Evolutionary conservation across 2,888 invertebrate species (phyloP).

Genomic region (Patella pellucida): DNA sequence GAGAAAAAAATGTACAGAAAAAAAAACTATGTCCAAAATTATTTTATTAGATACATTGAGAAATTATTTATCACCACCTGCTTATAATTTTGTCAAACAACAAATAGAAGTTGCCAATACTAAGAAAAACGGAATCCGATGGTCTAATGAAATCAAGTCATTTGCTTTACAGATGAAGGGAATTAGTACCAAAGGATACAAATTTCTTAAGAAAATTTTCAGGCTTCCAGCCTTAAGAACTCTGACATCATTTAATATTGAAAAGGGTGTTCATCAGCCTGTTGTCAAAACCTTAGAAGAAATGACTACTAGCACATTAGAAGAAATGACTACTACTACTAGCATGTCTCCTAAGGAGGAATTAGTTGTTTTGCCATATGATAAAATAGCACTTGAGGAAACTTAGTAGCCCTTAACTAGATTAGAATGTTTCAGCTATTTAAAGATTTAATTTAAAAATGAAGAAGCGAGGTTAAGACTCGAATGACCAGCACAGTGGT

Average conservation of each 20-base stretch:
- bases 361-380: not conserved
- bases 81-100: not conserved
- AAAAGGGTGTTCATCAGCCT: not conserved
- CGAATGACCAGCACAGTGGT: no score
- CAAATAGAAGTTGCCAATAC: not conserved
- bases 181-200: not conserved
- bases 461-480: no score
- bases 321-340: no score
- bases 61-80: not conserved
- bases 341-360: not conserved
- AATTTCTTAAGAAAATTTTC: not conserved
- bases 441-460: no score
- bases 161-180: not conserved
- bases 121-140: not conserved
- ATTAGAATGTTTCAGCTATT: no score
- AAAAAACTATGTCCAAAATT: no score
- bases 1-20: no score
- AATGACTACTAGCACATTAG: no score
- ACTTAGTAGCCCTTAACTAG: not conserved
- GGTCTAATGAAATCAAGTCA: not conserved
- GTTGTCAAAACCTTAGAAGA: not conserved
- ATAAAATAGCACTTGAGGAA: not conserved
- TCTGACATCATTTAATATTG: not conserved
- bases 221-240: not conserved
- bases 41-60: not conserved